Evolutionary conservation across 1,140 invertebrate species (phyloP).

Genomic region (Drosophila navojoa): DNA sequence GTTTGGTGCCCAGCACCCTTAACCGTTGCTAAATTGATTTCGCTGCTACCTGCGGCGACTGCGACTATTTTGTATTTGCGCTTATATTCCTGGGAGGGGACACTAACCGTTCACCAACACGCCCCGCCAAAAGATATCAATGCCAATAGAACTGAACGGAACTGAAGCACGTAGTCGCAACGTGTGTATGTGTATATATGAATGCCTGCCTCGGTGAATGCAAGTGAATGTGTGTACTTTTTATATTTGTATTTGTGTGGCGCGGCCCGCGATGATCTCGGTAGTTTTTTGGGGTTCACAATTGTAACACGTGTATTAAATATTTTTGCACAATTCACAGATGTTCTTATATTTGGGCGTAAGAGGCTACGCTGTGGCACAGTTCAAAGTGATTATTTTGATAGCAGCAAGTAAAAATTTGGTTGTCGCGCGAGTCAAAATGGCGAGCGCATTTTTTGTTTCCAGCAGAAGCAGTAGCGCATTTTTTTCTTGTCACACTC

Average conservation of each 20-base stretch:
- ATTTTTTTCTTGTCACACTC: slow-evolving; percentile 77
- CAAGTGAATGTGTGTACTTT: slow-evolving; percentile 1
- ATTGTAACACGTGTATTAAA: slow-evolving; percentile 49
- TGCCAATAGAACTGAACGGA: slow-evolving; percentile 23
- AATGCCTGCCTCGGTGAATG: slow-evolving; percentile 13
- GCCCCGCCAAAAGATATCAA: slow-evolving; percentile 61
- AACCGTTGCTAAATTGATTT: slow-evolving; percentile 4
- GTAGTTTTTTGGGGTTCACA: slow-evolving; percentile 32
- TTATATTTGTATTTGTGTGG: slow-evolving; percentile 27
- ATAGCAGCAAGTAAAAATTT: slow-evolving; percentile 56
- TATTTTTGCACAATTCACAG: slow-evolving; percentile 29
- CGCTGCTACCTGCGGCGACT: slow-evolving; percentile 16
- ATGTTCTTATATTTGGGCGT: slow-evolving; percentile 25
- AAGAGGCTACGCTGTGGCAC: slow-evolving; percentile 19
- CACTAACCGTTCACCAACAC: slow-evolving; percentile 30
- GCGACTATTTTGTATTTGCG: slow-evolving; percentile 16
- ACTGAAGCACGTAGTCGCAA: slow-evolving; percentile 53
- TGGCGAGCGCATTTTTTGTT: slow-evolving; percentile 82
- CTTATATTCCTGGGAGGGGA: slow-evolving; percentile 8
- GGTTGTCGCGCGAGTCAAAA: slow-evolving; percentile 71
- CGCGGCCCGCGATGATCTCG: slow-evolving; percentile 40
- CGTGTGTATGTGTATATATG: slow-evolving; percentile 33
- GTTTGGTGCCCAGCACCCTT: slow-evolving; percentile 40
- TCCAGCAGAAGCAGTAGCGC: slow-evolving; percentile 67
- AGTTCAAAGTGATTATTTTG: slow-evolving; percentile 33